phyloP scores from a whole-genome alignment of 2,113 vertebrate species.

The Prietella phreatophila region DNA sequence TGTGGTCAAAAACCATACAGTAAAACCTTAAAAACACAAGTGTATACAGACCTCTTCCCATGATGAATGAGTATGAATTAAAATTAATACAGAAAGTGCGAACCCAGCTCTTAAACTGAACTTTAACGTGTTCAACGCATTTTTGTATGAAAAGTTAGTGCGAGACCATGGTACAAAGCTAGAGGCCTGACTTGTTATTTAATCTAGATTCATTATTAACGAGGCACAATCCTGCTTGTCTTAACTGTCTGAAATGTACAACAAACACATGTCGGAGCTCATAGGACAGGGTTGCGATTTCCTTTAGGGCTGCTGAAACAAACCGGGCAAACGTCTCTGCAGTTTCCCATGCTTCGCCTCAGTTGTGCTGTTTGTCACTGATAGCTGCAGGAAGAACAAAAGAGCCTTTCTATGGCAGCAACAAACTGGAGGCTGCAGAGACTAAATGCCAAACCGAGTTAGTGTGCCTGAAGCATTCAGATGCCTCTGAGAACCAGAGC shows the following conservation, averaged over 20 bases:
- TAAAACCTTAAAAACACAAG: not conserved
- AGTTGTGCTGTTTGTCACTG: constrained; percentile 40
- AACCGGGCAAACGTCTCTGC: not conserved
- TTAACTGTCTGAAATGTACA: not conserved
- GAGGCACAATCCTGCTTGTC: not conserved
- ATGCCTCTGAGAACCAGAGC: constrained; percentile 23
- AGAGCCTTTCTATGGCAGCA: constrained; percentile 44
- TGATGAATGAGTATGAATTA: not conserved
- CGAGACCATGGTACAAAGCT: not conserved
- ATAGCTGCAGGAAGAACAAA: constrained; percentile 41
- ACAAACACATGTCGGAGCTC: not conserved
- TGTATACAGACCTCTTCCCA: not conserved
- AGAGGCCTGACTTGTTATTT: not conserved
- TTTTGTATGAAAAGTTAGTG: not conserved
- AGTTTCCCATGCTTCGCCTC: constrained; percentile 22
- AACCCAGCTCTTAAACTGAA: not conserved
- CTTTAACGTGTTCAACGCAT: not conserved
- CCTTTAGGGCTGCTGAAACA: not conserved
- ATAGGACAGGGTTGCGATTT: constrained; percentile 4
- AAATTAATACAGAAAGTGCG: not conserved
- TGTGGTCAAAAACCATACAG: not conserved
- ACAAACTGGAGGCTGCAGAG: constrained; percentile 29
- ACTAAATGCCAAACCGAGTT: constrained; percentile 37
- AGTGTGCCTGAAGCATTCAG: constrained; percentile 26
- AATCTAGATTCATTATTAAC: not conserved